Percentiles rank a stretch among this genome's conserved stretches.
These are phyloP conservation scores for Monochamus alternatus DNA, from an alignment of 2,888 invertebrate species.

Conservation along the genomic window DNA sequence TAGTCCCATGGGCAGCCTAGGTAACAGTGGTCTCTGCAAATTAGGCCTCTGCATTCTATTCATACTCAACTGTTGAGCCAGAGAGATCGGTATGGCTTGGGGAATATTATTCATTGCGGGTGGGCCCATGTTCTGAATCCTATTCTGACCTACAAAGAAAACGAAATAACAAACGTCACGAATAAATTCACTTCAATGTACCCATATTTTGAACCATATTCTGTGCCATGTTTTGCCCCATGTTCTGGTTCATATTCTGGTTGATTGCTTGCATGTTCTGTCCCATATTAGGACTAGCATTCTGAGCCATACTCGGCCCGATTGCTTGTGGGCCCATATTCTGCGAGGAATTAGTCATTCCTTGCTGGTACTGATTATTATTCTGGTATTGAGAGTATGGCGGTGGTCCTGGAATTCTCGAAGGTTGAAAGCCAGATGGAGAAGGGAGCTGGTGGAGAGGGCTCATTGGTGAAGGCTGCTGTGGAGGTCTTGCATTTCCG, in stretches of 20 bases:
- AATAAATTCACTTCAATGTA: not conserved
- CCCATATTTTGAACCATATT: constrained; percentile 15
- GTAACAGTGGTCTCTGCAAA: constrained; percentile 58
- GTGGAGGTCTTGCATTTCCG: constrained; percentile 68
- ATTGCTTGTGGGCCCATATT: constrained; percentile 57
- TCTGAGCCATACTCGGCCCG: constrained; percentile 47
- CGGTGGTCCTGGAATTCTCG: constrained; percentile 51
- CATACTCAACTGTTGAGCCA: constrained; percentile 65
- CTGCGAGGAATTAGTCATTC: constrained; percentile 55
- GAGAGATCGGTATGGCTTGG: constrained; percentile 58
- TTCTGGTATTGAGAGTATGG: constrained; percentile 51
- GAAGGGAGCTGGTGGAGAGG: constrained; percentile 59
- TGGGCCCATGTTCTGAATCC: constrained; percentile 57
- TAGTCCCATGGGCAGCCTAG: constrained; percentile 57
- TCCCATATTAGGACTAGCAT: constrained; percentile 28
- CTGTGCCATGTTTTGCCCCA: constrained; percentile 8
- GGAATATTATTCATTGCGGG: constrained; percentile 55
- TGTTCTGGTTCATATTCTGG: constrained; percentile 14
- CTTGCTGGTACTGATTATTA: constrained; percentile 54
- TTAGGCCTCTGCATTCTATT: constrained; percentile 56
- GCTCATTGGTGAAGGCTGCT: constrained; percentile 64
- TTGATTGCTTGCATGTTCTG: constrained; percentile 37
- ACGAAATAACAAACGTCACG: not conserved
- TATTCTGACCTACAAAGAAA: constrained; percentile 44
- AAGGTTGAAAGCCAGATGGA: constrained; percentile 50